phyloP scores from a whole-genome alignment of 1,140 invertebrate genomes.

The Drosophila funebris region DNA sequence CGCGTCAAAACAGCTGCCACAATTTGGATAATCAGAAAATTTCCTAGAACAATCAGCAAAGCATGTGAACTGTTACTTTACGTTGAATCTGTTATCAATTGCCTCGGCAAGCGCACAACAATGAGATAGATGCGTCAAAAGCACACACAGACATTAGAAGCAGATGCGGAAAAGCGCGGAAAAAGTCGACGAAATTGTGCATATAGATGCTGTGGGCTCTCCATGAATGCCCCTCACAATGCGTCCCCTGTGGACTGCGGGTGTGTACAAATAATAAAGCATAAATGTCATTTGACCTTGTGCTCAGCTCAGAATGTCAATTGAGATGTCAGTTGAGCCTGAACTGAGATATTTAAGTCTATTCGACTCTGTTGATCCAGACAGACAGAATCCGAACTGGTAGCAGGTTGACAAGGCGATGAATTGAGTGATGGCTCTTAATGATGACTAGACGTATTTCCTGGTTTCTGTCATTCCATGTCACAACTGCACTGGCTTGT shows the following conservation, averaged over 20 bases:
- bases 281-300: constrained; percentile 70
- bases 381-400: constrained; percentile 1
- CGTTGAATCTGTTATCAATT: constrained; percentile 66
- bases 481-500: constrained; percentile 15
- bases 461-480: not conserved
- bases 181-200: constrained; percentile 9
- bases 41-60: not conserved
- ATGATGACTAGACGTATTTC: constrained; percentile 26
- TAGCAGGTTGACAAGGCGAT: constrained; percentile 18
- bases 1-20: constrained; percentile 6
- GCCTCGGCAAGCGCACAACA: constrained; percentile 51
- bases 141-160: constrained; percentile 45
- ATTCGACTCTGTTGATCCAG: not conserved
- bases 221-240: not conserved
- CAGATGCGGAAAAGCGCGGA: constrained; percentile 37
- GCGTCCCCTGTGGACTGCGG: not conserved
- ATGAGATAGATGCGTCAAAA: constrained; percentile 34
- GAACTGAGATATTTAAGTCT: not conserved
- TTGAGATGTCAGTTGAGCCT: constrained; percentile 19
- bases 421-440: constrained; percentile 29
- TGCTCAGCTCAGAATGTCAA: constrained; percentile 53
- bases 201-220: not conserved
- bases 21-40: not conserved
- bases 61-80: constrained; percentile 3
- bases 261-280: constrained; percentile 46